Conservation (phyloP, 2,797 vertebrate species). For the Phalanger gymnotis region DNA sequence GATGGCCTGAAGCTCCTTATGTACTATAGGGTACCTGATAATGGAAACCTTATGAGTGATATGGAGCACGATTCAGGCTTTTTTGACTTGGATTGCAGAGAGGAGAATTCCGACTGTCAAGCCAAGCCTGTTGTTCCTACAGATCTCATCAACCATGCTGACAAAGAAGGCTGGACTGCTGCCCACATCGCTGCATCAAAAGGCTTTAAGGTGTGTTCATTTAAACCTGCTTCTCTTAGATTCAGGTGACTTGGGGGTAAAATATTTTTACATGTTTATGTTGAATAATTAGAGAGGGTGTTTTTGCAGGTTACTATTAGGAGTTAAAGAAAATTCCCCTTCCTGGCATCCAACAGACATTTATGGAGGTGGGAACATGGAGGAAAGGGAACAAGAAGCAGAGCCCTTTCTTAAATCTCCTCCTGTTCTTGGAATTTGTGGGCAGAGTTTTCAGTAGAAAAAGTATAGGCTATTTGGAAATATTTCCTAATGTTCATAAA, state of each 20-base stretch:
- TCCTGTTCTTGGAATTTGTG: conserved; percentile 54
- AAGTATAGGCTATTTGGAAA: background rate
- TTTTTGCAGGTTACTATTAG: background rate
- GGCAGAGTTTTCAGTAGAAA: conserved; percentile 18
- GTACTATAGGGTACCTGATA: conserved; percentile 81
- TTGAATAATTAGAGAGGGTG: conserved; percentile 15
- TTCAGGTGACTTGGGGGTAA: conserved; percentile 28
- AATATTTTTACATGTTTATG: conserved; percentile 10
- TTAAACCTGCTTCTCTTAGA: background rate
- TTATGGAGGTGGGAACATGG: background rate
- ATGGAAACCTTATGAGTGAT: conserved; percentile 64
- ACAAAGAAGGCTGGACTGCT: conserved; percentile 95
- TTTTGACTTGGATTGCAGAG: conserved; percentile 77
- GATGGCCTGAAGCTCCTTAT: conserved; percentile 92
- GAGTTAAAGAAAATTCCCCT: background rate
- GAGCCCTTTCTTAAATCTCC: conserved; percentile 15
- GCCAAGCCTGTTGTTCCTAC: conserved; percentile 84
- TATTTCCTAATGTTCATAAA: background rate
- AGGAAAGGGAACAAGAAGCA: conserved; percentile 19
- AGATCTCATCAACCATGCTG: conserved; percentile 91
- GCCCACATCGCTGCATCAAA: conserved; percentile 95
- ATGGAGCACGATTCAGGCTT: conserved; percentile 63
- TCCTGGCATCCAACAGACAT: conserved; percentile 18
- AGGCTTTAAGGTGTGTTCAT: conserved; percentile 92
- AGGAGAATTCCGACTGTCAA: conserved; percentile 71